phyloP scores from a whole-genome alignment of 2,888 invertebrate species.

The Harpalus rufipes region DNA sequence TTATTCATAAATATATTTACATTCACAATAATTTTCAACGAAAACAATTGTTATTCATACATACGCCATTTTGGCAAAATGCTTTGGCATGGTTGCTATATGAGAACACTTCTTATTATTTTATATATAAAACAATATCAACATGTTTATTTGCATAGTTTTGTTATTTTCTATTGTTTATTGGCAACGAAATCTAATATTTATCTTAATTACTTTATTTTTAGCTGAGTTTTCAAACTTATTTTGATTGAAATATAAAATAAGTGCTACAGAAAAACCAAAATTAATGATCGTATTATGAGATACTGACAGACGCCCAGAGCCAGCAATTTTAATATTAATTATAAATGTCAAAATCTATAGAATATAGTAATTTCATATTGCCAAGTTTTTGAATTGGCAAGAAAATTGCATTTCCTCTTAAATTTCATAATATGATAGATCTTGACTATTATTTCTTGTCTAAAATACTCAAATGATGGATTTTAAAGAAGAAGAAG shows the following conservation, averaged over 20 bases:
- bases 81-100: not conserved
- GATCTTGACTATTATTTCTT: not conserved
- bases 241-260: conserved; percentile 8
- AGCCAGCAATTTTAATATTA: not conserved
- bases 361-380: not conserved
- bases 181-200: conserved; percentile 20
- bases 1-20: too few relatives aligned
- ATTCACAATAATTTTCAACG: too few relatives aligned
- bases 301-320: conserved; percentile 8
- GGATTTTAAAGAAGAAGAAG: too few relatives aligned
- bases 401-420: not conserved
- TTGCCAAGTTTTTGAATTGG: conserved; percentile 1
- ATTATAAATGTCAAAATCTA: not conserved
- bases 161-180: conserved; percentile 17
- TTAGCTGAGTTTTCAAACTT: conserved; percentile 8
- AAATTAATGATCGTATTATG: conserved; percentile 25
- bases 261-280: conserved; percentile 10
- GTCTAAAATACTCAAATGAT: not conserved
- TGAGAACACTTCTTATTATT: not conserved
- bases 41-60: too few relatives aligned
- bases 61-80: not conserved
- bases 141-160: conserved; percentile 26
- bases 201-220: conserved; percentile 39
- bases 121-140: conserved; percentile 34
- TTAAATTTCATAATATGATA: not conserved